Evolutionary conservation across 1,140 invertebrate genomes (phyloP).

Genomic region (Paracyclopina nana): DNA sequence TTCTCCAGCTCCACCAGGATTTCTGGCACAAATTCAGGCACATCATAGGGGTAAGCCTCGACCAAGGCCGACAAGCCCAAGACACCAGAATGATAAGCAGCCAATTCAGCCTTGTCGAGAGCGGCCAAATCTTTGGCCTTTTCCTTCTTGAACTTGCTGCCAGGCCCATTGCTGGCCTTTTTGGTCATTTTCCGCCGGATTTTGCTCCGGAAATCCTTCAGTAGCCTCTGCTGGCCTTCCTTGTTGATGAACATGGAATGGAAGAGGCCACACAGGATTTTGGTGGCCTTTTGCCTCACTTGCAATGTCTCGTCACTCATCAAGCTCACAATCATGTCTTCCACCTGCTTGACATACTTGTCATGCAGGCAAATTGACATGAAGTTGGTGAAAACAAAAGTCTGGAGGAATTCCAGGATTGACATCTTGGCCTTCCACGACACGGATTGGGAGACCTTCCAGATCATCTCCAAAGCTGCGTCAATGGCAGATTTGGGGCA

Average conservation of each 20-base stretch:
- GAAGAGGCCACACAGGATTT: conserved; percentile 61
- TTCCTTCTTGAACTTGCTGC: neutral
- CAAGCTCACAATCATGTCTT: conserved; percentile 38
- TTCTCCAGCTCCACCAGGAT: conserved; percentile 54
- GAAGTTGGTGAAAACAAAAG: conserved; percentile 15
- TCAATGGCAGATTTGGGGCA: conserved; percentile 1
- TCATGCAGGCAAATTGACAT: neutral
- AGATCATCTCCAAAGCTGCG: conserved; percentile 6
- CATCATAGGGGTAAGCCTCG: conserved; percentile 67
- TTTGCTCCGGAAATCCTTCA: neutral
- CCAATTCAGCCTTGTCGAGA: neutral
- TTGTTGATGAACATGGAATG: conserved; percentile 51
- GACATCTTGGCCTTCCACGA: conserved; percentile 15
- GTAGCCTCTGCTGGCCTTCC: conserved; percentile 27
- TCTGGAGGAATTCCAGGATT: conserved; percentile 12
- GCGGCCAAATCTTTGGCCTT: neutral
- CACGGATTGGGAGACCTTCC: neutral
- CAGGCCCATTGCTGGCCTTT: neutral
- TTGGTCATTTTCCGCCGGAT: neutral
- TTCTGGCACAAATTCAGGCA: conserved; percentile 59
- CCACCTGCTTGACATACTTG: conserved; percentile 22
- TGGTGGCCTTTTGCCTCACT: conserved; percentile 55
- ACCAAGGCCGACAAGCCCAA: conserved; percentile 65
- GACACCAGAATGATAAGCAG: conserved; percentile 6
- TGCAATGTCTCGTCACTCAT: conserved; percentile 50